Evolutionary conservation across 2,888 invertebrate species (phyloP), one percentile per base, ranked within the genome.

Genomic region (Pediacus dermestoides): DNA sequence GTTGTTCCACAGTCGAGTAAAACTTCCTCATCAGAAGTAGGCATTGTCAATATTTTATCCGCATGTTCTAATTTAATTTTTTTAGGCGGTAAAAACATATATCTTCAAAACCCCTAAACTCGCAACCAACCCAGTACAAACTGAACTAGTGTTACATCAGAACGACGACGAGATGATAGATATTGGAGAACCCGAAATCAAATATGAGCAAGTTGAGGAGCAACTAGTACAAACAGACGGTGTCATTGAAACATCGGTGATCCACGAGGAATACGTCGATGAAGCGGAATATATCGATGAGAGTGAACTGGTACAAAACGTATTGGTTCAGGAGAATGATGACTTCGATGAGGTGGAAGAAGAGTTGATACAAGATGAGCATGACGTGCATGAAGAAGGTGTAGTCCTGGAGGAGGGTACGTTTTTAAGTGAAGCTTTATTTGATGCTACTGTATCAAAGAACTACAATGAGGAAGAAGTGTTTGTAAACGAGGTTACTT

Each of bases 401-500:
- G 48, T 52, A 8, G 45, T 50, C 4, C 40, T 53, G 28, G 55
- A 63, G 15, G 63, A 63, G 22, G 56, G 56, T 22, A 55, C 58
- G 13, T 64, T 63, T 47, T 48, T 66, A 30, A 59, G 53, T 38
- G 66, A 65, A 38, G 48, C 60, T 30, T 44, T 66, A 13, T 66
- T 64, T 41, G 62, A 60, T 32, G n/a, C 56, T 25, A 47, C 61
- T 13, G 28, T 28, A 13, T 13, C n/a, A 7, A 28, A 28, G 14
- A 4, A 18, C 34, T 55, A 48, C 36, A 31, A 9, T 16, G 45
- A 37, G 25, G 47, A 39, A 14, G 50, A 52, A 12, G 54, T 52
- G 22, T 67, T 66, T 48, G 63, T 68, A 8, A 66, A 68, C 39
- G 68, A 68, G 48, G 66, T 69, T 14, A 67, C 67, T 16, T 54